Evolutionary conservation across 2,797 vertebrate genomes (phyloP).

Genomic region (Eulemur rubriventer): DNA sequence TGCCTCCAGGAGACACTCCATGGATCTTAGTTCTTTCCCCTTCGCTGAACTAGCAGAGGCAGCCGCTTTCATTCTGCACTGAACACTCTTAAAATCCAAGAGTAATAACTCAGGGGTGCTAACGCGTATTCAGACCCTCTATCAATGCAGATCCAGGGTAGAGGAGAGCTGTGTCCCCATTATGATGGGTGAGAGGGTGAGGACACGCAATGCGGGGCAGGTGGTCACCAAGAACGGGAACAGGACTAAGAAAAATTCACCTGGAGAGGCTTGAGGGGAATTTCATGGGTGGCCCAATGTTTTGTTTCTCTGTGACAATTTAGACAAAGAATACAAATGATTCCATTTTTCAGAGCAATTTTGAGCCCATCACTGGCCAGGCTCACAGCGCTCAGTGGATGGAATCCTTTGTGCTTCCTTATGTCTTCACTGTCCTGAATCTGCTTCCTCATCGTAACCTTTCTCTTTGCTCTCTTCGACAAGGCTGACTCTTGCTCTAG

Average conservation of each 20-base stretch:
- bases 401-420: too few species aligned
- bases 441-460: fast-evolving
- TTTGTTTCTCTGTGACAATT: background rate
- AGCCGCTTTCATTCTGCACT: background rate
- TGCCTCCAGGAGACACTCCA: background rate
- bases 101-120: background rate
- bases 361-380: background rate
- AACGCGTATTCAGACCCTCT: too few species aligned
- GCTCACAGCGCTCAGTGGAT: fast-evolving
- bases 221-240: background rate
- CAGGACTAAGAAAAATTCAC: background rate
- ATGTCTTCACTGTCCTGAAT: background rate
- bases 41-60: background rate
- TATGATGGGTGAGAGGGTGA: background rate
- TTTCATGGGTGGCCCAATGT: background rate
- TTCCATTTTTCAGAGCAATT: background rate
- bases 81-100: background rate
- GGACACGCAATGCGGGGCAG: background rate
- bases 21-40: background rate
- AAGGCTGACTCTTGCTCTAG: background rate
- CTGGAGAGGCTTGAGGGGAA: background rate
- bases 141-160: background rate
- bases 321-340: background rate
- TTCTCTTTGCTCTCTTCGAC: background rate
- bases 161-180: background rate